phyloP scores from a whole-genome alignment of 2,113 vertebrate species.

The Opisthocomus hoazin region DNA sequence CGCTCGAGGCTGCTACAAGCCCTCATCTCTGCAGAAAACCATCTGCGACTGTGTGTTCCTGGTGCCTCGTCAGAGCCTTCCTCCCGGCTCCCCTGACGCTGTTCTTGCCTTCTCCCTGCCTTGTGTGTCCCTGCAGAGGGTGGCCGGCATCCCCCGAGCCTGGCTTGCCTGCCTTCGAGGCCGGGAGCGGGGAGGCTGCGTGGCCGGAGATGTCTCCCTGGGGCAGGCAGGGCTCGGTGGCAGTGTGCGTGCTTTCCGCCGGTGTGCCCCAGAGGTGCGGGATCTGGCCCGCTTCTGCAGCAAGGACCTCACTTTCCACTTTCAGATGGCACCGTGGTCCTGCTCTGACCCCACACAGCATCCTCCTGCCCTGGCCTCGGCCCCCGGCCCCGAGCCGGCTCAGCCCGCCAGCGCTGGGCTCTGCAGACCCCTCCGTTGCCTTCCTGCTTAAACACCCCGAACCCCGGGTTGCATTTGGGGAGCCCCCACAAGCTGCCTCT shows the following conservation, averaged over 20 bases:
- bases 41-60: rapidly evolving
- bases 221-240: background rate
- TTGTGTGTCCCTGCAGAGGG: background rate
- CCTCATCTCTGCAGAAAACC: background rate
- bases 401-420: background rate
- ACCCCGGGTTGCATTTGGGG: background rate
- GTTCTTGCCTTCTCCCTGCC: background rate
- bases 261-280: rapidly evolving
- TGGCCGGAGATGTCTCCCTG: background rate
- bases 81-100: rapidly evolving
- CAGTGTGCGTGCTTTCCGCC: background rate
- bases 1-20: background rate
- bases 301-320: background rate
- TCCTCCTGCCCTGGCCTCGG: background rate
- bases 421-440: background rate
- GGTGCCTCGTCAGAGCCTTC: background rate
- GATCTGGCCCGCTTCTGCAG: background rate
- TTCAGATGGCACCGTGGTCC: background rate
- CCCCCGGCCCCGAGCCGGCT: rapidly evolving
- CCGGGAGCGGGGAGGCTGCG: background rate
- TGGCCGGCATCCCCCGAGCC: rapidly evolving
- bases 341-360: background rate
- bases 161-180: background rate
- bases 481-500: background rate
- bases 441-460: background rate